A percentile compares a stretch with the other conserved stretches of the same genome.
Evolutionary conservation across 2,888 invertebrate species (phyloP).

Genomic region (Parnassius glacialis): DNA sequence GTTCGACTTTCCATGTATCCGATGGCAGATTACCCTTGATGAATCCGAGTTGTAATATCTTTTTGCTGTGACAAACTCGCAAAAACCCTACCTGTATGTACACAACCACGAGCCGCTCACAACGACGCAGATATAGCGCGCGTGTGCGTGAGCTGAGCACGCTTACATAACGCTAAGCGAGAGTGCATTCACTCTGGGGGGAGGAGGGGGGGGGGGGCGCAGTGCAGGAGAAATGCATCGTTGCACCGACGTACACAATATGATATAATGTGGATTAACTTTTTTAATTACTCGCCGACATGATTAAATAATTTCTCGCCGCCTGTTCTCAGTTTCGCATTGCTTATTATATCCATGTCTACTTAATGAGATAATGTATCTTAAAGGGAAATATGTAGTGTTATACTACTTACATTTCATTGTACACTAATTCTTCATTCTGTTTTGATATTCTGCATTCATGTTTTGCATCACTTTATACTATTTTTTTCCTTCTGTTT

Average conservation of each 20-base stretch:
- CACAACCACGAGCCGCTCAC: conserved; percentile 38
- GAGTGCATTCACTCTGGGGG: conserved; percentile 72
- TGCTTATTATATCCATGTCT: no score
- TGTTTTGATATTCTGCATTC: no score
- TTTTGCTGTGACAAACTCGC: conserved; percentile 38
- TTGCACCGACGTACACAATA: conserved; percentile 47
- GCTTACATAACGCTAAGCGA: conserved; percentile 68
- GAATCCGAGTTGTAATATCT: not conserved
- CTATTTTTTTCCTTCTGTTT: no score
- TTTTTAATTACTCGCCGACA: conserved; percentile 18
- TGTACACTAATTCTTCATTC: no score
- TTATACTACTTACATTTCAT: no score
- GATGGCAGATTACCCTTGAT: conserved; percentile 1
- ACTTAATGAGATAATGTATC: no score
- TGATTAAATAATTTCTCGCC: conserved; percentile 2
- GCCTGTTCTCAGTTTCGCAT: not conserved
- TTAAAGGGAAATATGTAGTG: no score
- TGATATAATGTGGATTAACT: conserved; percentile 37
- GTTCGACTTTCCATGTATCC: not conserved
- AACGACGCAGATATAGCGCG: conserved; percentile 20
- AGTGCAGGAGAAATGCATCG: conserved; percentile 48
- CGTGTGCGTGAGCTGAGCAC: conserved; percentile 44
- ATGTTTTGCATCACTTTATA: no score
- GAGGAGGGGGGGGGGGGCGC: conserved; percentile 32
- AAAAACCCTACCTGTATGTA: conserved; percentile 40